Conservation (phyloP, 2,797 vertebrate genomes). For the Urosaurus nigricauda region DNA sequence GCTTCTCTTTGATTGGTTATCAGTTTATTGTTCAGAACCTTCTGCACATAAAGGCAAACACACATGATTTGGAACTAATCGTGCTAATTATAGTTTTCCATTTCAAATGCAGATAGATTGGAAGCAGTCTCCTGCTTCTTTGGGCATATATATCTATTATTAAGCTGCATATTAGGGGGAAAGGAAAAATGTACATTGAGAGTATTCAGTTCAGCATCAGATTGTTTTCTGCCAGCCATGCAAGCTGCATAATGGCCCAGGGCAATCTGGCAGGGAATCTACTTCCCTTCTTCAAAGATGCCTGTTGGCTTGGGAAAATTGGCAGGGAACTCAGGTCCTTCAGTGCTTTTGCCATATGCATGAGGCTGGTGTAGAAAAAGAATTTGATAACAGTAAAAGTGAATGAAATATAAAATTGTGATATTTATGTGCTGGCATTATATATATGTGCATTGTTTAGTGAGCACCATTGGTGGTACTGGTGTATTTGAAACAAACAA, state of each 20-base stretch:
- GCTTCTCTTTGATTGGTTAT: neutral
- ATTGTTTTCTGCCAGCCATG: neutral
- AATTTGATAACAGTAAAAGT: neutral
- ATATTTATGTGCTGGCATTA: neutral
- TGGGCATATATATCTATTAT: neutral
- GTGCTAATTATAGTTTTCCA: neutral
- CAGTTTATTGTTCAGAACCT: neutral
- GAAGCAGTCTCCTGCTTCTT: neutral
- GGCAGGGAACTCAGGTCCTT: neutral
- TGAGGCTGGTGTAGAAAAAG: neutral
- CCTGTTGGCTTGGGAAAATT: neutral
- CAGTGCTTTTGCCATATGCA: neutral
- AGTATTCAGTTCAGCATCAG: neutral
- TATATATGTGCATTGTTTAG: neutral
- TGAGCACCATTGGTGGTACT: neutral
- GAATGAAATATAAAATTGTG: neutral
- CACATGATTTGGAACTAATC: neutral
- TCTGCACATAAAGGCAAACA: neutral
- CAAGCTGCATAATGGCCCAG: neutral
- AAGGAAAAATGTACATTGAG: neutral
- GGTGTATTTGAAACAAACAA: neutral
- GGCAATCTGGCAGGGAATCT: neutral
- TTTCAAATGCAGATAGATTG: slow-evolving; percentile 9
- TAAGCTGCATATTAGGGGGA: slow-evolving; percentile 1
- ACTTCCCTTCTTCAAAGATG: neutral